Evolutionary conservation across 2,888 invertebrate genomes (phyloP), one percentile per base, ranked within the genome.

Genomic region (Incurvaria masculella): DNA sequence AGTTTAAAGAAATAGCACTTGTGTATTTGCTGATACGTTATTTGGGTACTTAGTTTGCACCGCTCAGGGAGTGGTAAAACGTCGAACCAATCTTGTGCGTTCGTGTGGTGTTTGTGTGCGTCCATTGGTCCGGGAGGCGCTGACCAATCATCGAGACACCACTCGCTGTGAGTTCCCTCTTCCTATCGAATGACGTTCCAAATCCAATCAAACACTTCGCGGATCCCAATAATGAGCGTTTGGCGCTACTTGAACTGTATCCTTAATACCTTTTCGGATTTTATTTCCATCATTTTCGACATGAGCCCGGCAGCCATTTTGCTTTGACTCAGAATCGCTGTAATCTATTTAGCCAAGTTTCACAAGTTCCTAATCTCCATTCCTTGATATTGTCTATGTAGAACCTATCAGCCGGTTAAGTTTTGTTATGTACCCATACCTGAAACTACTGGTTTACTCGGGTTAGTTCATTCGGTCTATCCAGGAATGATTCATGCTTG

Each of bases 131-230:
- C 87, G 87, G 83, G 84, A 81, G 85, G 86, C 83, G 85, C 85
- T 87, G 87, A 87, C 90, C 91, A 91, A 91, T 90, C 90, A 89
- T 88, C 82, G 88, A 83, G 85, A 88, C 85, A 88, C 85, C 86
- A 84, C 84, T 71, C 72, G 73, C 79, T 80, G 79, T 33, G 33
- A 33, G 33, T 33, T 11, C 33, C 14, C 33, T 33, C 14, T n/a
- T 33, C 33, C 33, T 33, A 33, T 33, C 33, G 14, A 33, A 33
- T 33, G 33, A 33, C 33, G 33, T 33, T 84, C 86, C 86, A 85
- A 86, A 86, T 86, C 78, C 81, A 81, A 82, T 83, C 83, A 83
- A 83, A 84, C 82, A 82, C 81, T 80, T 80, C 79, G 80, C 68
- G 43, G 49, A 50, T 50, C 45, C 43, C 47, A 47, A 47, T 47